phyloP scores from a whole-genome alignment of 2,113 vertebrate genomes.

The Gorsachius goisagi region DNA sequence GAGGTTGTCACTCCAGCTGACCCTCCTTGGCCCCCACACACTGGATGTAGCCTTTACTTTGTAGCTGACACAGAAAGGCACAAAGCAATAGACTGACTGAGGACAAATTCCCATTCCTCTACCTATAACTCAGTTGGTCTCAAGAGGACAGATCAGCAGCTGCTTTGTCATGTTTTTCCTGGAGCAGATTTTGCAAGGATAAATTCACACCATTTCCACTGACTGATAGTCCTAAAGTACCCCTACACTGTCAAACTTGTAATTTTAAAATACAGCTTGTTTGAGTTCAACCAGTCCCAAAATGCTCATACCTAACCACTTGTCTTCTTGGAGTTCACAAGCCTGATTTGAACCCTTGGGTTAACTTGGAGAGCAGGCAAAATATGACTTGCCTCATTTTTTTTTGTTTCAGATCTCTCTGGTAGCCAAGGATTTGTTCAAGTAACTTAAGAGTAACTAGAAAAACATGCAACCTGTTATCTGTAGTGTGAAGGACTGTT shows the following conservation, averaged over 20 bases:
- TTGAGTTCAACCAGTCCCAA: background rate
- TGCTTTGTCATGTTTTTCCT: background rate
- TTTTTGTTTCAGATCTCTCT: background rate
- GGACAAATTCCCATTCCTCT: background rate
- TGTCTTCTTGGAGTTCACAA: background rate
- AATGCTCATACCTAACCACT: background rate
- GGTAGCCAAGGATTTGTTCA: background rate
- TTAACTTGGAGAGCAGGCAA: background rate
- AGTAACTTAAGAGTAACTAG: background rate
- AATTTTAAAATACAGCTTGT: background rate
- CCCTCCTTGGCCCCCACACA: rapidly evolving
- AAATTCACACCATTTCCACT: background rate
- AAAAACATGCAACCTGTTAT: background rate
- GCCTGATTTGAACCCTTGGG: background rate
- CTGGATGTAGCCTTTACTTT: background rate
- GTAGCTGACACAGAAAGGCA: background rate
- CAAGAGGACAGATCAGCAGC: background rate
- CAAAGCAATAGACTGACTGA: background rate
- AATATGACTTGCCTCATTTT: background rate
- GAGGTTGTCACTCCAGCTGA: rapidly evolving
- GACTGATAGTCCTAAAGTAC: background rate
- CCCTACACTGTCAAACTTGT: background rate
- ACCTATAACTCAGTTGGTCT: background rate
- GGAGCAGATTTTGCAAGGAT: background rate
- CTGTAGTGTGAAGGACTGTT: background rate